Conservation (phyloP, 2,113 vertebrate genomes). For the Nycticebus coucang region DNA sequence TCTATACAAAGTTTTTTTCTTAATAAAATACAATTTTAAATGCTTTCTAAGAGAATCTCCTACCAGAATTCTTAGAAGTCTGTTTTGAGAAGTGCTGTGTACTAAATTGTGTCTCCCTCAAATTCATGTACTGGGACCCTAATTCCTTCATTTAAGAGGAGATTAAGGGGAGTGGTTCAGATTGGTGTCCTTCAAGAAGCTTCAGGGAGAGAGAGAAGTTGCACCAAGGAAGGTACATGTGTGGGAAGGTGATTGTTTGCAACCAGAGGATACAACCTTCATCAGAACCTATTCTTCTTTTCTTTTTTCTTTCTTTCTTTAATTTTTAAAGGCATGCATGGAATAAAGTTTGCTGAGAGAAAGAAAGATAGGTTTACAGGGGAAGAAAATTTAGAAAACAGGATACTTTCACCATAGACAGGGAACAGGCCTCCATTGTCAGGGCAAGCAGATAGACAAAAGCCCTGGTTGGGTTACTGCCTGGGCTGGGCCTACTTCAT, state of each 20-base stretch:
- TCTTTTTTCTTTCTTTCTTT: too few species aligned
- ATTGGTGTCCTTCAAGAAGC: neutral
- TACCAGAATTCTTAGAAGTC: neutral
- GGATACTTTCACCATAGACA: too few species aligned
- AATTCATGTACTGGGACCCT: neutral
- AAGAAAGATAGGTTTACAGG: too few species aligned
- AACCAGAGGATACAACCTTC: neutral
- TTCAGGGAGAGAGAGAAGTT: neutral
- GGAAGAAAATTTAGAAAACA: too few species aligned
- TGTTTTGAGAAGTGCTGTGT: neutral
- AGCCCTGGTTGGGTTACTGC: too few species aligned
- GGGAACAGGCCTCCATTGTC: too few species aligned
- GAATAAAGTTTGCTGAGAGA: too few species aligned
- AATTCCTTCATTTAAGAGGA: neutral
- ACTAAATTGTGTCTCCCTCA: neutral
- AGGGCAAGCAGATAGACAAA: too few species aligned
- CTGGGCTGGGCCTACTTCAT: too few species aligned
- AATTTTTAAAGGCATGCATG: too few species aligned
- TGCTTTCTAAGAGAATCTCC: neutral
- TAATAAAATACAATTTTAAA: constrained; percentile 8
- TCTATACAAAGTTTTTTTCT: neutral
- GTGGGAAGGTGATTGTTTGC: neutral
- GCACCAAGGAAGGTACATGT: neutral
- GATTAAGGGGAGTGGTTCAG: neutral
- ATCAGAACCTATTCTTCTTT: neutral